Percentiles rank a stretch among this genome's conserved stretches.
Evolutionary conservation across 2,888 invertebrate genomes (phyloP).

Genomic region (Drosophila fulvimacula): DNA sequence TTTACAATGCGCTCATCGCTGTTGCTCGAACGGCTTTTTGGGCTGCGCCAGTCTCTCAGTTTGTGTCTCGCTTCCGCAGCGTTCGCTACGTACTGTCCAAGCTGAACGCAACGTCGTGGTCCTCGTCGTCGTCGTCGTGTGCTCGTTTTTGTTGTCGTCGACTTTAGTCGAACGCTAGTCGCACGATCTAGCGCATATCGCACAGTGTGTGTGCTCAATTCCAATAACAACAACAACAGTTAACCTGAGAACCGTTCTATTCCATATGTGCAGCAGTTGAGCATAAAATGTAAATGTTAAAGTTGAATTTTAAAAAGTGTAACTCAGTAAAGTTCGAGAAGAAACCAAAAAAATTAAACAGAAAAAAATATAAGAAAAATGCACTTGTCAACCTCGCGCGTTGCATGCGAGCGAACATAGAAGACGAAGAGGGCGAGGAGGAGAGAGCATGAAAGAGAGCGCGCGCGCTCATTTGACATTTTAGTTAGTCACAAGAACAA

Average conservation of each 20-base stretch:
- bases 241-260: conserved; percentile 23
- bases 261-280: conserved; percentile 67
- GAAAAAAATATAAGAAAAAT: conserved; percentile 42
- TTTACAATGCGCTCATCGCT: background rate
- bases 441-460: conserved; percentile 5
- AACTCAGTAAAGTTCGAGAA: conserved; percentile 10
- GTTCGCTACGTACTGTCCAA: conserved; percentile 32
- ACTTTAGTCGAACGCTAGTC: conserved; percentile 50
- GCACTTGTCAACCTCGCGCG: conserved; percentile 57
- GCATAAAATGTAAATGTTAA: conserved; percentile 45
- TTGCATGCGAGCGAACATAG: conserved; percentile 29
- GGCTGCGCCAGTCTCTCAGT: conserved; percentile 49
- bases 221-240: conserved; percentile 31
- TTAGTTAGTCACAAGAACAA: conserved; percentile 45
- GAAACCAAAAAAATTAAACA: conserved; percentile 4
- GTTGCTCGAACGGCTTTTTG: conserved; percentile 35
- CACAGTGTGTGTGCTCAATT: conserved; percentile 58
- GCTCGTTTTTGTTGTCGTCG: conserved; percentile 31
- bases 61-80: conserved; percentile 43
- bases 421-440: background rate
- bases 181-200: conserved; percentile 62
- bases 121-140: conserved; percentile 33
- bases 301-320: conserved; percentile 17
- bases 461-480: conserved; percentile 52
- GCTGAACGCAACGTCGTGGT: conserved; percentile 17